These are phyloP conservation scores for Sander vitreus DNA, from an alignment of 2,113 vertebrate species.

Conservation along the genomic window DNA sequence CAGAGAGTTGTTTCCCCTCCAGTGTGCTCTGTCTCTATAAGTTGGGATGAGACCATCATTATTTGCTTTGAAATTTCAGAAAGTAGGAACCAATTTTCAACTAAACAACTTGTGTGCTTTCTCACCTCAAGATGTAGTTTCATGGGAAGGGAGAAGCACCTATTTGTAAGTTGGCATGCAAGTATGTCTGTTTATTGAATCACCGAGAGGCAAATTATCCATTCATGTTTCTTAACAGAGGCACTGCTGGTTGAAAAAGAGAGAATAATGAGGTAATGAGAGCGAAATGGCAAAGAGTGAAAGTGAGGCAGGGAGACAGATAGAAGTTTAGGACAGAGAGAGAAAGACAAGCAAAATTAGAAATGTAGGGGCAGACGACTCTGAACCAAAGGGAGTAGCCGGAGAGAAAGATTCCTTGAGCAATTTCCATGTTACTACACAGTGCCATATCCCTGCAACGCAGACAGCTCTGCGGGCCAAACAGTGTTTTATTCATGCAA, in stretches of 20 bases:
- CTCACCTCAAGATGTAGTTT: neutral
- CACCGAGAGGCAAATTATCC: slow-evolving; percentile 30
- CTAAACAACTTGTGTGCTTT: slow-evolving; percentile 4
- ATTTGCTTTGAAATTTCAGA: slow-evolving; percentile 7
- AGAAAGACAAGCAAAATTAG: slow-evolving; percentile 37
- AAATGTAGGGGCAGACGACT: slow-evolving; percentile 38
- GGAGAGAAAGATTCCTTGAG: slow-evolving; percentile 53
- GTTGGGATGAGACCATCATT: neutral
- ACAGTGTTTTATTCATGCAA: slow-evolving; percentile 84
- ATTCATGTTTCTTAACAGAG: slow-evolving; percentile 25
- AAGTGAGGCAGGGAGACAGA: neutral
- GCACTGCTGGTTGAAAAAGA: slow-evolving; percentile 9
- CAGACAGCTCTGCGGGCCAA: slow-evolving; percentile 75
- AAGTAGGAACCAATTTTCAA: neutral
- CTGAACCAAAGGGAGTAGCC: slow-evolving; percentile 32
- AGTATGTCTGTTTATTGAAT: slow-evolving; percentile 25
- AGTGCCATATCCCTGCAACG: slow-evolving; percentile 53
- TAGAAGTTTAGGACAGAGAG: slow-evolving; percentile 26
- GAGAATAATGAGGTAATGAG: slow-evolving; percentile 50
- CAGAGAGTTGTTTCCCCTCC: no score
- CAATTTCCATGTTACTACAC: slow-evolving; percentile 68
- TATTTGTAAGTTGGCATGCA: neutral
- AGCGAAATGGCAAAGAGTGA: slow-evolving; percentile 34
- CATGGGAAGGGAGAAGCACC: neutral
- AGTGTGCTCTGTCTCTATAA: neutral